Evolutionary conservation across 2,113 vertebrate species (phyloP), one percentile per base, ranked within the genome.

Genomic region (Malurus melanocephalus): DNA sequence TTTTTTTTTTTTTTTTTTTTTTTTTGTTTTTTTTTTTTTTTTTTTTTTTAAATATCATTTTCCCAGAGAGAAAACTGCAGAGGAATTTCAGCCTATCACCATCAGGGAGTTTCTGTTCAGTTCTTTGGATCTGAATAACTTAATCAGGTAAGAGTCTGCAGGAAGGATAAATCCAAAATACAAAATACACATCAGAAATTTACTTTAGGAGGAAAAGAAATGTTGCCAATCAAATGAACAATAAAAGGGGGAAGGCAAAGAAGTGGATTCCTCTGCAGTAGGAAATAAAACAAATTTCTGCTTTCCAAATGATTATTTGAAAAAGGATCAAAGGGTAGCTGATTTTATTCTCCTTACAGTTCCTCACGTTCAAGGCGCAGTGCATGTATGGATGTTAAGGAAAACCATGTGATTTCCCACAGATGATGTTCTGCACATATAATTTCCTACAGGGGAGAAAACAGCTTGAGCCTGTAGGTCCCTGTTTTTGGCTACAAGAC

Each of bases 31-130:
- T 35, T 35, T 35, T 35, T 35, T 17, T 43, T 27, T 4, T 24
- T 3, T 32, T 20, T 66, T 33, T 35, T 23, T 77, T 22, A 7
- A n/a, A 20, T 56, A 33, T 46, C 0, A 0, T 66, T 20, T n/a
- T 26, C 16, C 20, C 43, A 18, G 33, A 78, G 10, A 61, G 20
- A 45, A 84, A 85, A 14, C 56, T 87, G 30, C 23, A 71, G 30
- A 86, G 38, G 22, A 38, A 84, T 66, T 87, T 52, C 84, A 83
- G 35, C 40, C 27, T 65, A 21, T 75, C 40, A 23, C 6, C 27
- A 40, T 22, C 40, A 59, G 56, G 15, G 22, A 33, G 16, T 84
- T 94, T 88, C 77, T 92, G 33, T 85, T 78, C 30, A 49, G 48
- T 84, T 76, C 27, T 62, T 46, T 62, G 59, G 53, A 57, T 66